Evolutionary conservation across 2,113 vertebrate species (phyloP).

Genomic region (Coracopsis vasa): DNA sequence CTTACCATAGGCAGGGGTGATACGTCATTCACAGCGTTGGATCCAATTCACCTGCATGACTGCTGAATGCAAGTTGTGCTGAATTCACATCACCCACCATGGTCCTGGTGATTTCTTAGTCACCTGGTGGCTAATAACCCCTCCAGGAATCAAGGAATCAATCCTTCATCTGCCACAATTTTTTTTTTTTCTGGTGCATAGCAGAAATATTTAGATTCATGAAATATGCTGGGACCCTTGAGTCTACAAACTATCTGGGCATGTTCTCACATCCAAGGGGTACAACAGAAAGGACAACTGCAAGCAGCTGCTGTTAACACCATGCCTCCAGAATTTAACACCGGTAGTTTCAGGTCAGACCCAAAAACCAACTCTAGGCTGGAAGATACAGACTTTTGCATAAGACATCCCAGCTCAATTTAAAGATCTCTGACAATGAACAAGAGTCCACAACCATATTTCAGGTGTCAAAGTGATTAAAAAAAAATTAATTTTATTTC

Average conservation of each 20-base stretch:
- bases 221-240: background rate
- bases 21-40: background rate
- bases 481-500: background rate
- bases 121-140: background rate
- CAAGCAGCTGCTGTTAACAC: background rate
- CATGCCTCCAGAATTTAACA: background rate
- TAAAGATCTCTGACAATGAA: background rate
- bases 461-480: background rate
- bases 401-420: background rate
- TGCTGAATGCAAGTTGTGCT: background rate
- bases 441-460: background rate
- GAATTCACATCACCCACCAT: rapidly evolving
- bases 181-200: no score
- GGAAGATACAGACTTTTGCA: background rate
- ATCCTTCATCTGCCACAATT: no score
- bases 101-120: background rate
- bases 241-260: background rate
- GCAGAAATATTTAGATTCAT: background rate
- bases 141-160: background rate
- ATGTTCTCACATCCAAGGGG: no score
- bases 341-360: background rate
- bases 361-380: rapidly evolving
- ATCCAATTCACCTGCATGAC: background rate
- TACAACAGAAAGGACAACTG: background rate
- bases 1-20: background rate